Conservation (phyloP, 2,888 invertebrate genomes). For the Cheilosia pagana region DNA sequence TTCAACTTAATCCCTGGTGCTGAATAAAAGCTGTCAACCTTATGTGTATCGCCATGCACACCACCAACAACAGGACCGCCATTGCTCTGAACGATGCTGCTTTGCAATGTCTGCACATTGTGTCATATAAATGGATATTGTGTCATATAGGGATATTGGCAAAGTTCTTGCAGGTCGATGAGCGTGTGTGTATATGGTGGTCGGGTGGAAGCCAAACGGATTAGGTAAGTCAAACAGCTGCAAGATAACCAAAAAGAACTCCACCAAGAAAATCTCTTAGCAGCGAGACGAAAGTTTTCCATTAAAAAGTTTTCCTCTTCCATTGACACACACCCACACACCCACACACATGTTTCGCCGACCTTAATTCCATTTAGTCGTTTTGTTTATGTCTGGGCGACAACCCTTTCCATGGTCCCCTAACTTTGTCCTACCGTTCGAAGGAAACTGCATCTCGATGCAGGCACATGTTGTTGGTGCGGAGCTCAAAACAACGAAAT, state of each 20-base stretch:
- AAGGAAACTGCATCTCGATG: conserved; percentile 9
- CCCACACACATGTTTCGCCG: conserved; percentile 4
- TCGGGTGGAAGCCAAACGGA: conserved; percentile 37
- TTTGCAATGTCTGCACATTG: conserved; percentile 68
- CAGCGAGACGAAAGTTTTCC: conserved; percentile 64
- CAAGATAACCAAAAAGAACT: conserved; percentile 26
- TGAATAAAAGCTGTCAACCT: conserved; percentile 68
- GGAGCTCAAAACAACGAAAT: conserved; percentile 60
- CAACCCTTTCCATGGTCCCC: background rate
- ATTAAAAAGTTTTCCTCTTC: conserved; percentile 67
- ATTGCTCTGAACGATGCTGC: conserved; percentile 33
- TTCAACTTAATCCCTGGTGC: conserved; percentile 61
- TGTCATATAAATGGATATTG: conserved; percentile 67
- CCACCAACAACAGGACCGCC: conserved; percentile 22
- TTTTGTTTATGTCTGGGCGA: conserved; percentile 25
- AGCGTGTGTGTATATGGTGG: background rate
- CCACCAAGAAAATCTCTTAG: conserved; percentile 53
- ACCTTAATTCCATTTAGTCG: conserved; percentile 57
- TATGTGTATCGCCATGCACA: conserved; percentile 42
- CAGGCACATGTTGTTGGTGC: conserved; percentile 25
- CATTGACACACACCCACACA: background rate
- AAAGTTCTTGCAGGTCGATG: conserved; percentile 46
- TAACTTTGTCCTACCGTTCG: conserved; percentile 26
- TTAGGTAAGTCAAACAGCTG: conserved; percentile 73
- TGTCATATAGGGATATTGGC: conserved; percentile 31